Conservation (phyloP, 2,797 vertebrate genomes). For the Macropus fuliginosus region DNA sequence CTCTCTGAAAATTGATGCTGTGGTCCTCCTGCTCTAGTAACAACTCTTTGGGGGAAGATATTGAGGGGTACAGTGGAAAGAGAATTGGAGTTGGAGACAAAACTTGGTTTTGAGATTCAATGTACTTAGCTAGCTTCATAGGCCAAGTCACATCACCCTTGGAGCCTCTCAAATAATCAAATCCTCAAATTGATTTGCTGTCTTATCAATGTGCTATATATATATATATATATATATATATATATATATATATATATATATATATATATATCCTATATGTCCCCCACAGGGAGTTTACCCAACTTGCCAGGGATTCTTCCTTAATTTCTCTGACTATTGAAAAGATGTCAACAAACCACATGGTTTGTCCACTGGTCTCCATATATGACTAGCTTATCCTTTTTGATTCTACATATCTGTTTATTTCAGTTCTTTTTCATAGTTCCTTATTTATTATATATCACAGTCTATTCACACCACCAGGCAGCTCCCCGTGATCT, state of each 20-base stretch:
- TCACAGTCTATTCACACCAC: neutral
- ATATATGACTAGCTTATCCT: neutral
- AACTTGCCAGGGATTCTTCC: neutral
- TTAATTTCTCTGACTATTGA: neutral
- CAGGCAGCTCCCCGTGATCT: neutral
- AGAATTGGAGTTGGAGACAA: neutral
- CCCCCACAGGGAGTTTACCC: neutral
- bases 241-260: too few species aligned
- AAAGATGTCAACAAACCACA: neutral
- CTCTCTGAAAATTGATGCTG: neutral
- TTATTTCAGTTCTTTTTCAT: neutral
- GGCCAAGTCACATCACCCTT: neutral
- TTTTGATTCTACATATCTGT: neutral
- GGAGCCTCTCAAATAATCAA: neutral
- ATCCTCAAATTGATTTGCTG: neutral
- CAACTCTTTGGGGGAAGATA: neutral
- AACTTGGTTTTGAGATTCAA: neutral
- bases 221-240: too few species aligned
- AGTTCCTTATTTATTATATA: neutral
- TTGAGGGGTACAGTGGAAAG: neutral
- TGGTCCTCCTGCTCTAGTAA: neutral
- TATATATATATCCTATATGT: neutral
- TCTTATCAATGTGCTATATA: neutral
- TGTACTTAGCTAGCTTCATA: neutral
- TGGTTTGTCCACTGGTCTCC: neutral